A percentile compares a stretch with the other conserved stretches of the same genome.
These are phyloP conservation scores for Andrena minutula DNA, from an alignment of 2,888 invertebrate species.

Conservation along the genomic window DNA sequence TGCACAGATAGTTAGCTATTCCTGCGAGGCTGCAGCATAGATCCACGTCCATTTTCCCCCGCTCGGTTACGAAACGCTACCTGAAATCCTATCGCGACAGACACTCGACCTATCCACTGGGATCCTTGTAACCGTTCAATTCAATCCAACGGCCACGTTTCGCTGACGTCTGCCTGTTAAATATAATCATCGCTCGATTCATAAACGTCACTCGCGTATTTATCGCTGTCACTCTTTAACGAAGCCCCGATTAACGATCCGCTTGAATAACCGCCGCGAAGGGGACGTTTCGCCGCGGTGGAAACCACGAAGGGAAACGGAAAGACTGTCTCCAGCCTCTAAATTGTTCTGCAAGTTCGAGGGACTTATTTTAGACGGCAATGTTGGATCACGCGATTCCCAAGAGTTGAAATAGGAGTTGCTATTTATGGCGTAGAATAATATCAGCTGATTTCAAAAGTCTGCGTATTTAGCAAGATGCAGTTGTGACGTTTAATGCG, in stretches of 20 bases:
- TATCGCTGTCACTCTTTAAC: conserved; percentile 50
- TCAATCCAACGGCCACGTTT: conserved; percentile 20
- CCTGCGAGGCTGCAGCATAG: conserved; percentile 72
- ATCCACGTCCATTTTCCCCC: conserved; percentile 63
- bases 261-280: conserved; percentile 13
- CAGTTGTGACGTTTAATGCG: no score
- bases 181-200: conserved; percentile 52
- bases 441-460: no score
- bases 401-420: not conserved
- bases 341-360: not conserved
- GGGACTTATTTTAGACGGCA: no score
- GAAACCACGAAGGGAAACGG: not conserved
- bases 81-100: conserved; percentile 4
- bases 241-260: conserved; percentile 47
- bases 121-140: conserved; percentile 34
- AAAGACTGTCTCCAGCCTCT: conserved; percentile 5
- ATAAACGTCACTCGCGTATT: conserved; percentile 52
- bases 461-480: no score
- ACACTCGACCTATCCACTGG: conserved; percentile 2
- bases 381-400: not conserved
- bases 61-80: not conserved
- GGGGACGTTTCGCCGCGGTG: conserved; percentile 12
- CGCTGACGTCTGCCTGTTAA: conserved; percentile 40
- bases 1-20: conserved; percentile 74
- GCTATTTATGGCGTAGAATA: no score